Percentiles rank a stretch among this genome's conserved stretches.
Conservation (phyloP, 2,888 invertebrate species). For the Sinodicranocentrus sp. region DNA sequence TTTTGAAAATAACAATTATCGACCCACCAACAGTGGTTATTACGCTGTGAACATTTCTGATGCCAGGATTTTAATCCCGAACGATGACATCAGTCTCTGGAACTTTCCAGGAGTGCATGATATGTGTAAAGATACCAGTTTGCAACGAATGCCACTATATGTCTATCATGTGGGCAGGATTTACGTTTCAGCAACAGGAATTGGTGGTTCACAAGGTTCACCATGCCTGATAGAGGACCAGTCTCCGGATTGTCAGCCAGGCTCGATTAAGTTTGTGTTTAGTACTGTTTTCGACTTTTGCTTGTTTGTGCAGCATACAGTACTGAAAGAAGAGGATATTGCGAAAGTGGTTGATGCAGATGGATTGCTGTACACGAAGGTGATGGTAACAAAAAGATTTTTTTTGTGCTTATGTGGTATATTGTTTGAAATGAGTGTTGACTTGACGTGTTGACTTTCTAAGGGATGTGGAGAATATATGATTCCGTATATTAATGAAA, state of each 20-base stretch:
- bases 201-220: not conserved
- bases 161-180: constrained; percentile 1
- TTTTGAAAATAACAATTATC: not conserved
- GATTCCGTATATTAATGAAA: constrained; percentile 3
- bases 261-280: not conserved
- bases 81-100: not conserved
- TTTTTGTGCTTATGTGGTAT: too few relatives aligned
- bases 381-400: too few relatives aligned
- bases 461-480: not conserved
- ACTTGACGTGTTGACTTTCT: too few relatives aligned
- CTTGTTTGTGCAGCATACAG: not conserved
- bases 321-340: not conserved
- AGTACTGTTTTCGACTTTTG: not conserved
- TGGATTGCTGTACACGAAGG: not conserved
- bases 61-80: constrained; percentile 2
- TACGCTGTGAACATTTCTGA: not conserved
- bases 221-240: not conserved
- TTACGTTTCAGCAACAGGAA: not conserved
- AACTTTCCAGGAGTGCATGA: not conserved
- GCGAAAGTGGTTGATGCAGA: not conserved
- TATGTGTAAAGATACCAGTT: not conserved
- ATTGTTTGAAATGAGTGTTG: too few relatives aligned
- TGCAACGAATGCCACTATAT: not conserved
- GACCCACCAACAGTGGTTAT: not conserved
- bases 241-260: not conserved